Base-by-base conservation (phyloP, 2,888 invertebrate species). In the Drosophila longiperda region DNA sequence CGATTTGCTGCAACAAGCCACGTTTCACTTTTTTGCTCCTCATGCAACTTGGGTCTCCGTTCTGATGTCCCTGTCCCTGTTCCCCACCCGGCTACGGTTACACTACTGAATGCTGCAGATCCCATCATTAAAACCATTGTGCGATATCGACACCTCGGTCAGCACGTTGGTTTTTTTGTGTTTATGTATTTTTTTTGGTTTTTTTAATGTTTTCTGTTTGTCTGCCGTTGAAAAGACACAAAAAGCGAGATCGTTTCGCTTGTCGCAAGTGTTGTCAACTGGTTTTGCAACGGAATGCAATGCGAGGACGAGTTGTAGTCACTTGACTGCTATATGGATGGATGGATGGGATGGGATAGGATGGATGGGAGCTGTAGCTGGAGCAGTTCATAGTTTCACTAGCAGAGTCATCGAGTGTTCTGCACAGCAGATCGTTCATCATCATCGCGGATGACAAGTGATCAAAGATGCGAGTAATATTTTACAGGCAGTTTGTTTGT, bases 201-300 rank as follows among this genome's bases (percentile, higher is more conserved):
- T 68, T 54, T 32, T 32, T 36, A 4, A 20, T 45, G 36, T 55
- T 12, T 29, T 62, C 1, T 40, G 2, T 34, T 3, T 60, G 34
- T 50, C 36, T 29, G 36, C 23, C 54, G 38, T 32, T 45, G 50
- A 60, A 59, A 60, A 59, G 45, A 50, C 26, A 49, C 58, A 88
- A 87, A 88, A 90, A 90, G 78, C 87, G 78, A 88, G 90, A 78
- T 88, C 90, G 87, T 87, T 87, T 87, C 87, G 87, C 87, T 88
- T 87, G 87, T 87, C 87, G 90, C 82, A 89, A 88, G 90, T 89
- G 90, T 87, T 89, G 90, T 83, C 88, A 86, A 88, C 87, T 82
- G 89, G 90, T 87, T 87, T 76, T 76, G 55, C 45, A 38, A 73
- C 75, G 87, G 87, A 87, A 87, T 87, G 80, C 66, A 58, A 54